phyloP scores from a whole-genome alignment of 2,797 vertebrate species.

The Hydrolagus colliei region DNA sequence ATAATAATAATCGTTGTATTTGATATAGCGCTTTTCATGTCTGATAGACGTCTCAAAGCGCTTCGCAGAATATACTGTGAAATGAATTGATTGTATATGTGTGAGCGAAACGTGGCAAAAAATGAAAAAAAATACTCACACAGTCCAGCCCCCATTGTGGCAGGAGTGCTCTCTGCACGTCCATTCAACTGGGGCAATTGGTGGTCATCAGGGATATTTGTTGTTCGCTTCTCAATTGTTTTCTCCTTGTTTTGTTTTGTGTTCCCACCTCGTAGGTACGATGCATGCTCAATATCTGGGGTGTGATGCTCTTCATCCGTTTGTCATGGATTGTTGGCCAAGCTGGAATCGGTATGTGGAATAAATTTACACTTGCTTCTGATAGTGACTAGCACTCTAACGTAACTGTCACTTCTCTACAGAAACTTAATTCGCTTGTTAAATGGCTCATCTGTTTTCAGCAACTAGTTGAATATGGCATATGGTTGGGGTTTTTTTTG shows the following conservation, averaged over 20 bases:
- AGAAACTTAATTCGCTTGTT: conserved; percentile 7
- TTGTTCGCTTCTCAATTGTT: too few species aligned
- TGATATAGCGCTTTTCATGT: too few species aligned
- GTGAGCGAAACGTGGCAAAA: too few species aligned
- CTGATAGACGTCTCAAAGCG: too few species aligned
- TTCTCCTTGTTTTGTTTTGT: not conserved
- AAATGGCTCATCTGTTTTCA: not conserved
- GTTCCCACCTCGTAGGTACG: conserved; percentile 66
- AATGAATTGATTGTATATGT: too few species aligned
- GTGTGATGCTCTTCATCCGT: conserved; percentile 97
- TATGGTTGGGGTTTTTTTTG: not conserved
- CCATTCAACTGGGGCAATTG: too few species aligned
- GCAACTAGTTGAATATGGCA: not conserved
- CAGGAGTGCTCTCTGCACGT: too few species aligned
- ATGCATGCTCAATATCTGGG: conserved; percentile 99
- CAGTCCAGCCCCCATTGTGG: too few species aligned
- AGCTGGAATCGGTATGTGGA: conserved; percentile 82
- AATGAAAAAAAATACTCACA: too few species aligned
- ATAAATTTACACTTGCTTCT: conserved; percentile 16
- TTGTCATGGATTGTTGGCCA: conserved; percentile 97
- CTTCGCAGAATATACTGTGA: too few species aligned
- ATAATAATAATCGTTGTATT: too few species aligned
- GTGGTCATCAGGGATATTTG: too few species aligned
- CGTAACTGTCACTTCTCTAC: not conserved
- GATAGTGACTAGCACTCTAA: not conserved